A percentile compares a stretch with the other conserved stretches of the same genome.
These are phyloP conservation scores for Phyllopteryx taeniolatus DNA, from an alignment of 2,113 vertebrate genomes.

Conservation along the genomic window DNA sequence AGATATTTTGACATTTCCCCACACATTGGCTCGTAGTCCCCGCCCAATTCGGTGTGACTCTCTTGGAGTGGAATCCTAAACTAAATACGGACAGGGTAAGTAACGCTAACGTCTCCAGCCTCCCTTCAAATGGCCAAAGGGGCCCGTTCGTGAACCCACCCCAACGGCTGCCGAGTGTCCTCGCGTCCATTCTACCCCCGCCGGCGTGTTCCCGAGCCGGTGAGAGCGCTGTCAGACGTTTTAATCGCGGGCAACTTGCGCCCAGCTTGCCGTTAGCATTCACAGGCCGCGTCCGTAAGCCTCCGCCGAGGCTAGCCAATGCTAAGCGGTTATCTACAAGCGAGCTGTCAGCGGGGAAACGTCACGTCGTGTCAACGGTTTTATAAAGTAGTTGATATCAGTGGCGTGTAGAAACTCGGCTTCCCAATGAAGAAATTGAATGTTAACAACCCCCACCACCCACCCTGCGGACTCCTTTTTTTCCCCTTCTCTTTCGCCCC, in stretches of 20 bases:
- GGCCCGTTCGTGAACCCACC: slow-evolving; percentile 14
- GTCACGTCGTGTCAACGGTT: slow-evolving; percentile 15
- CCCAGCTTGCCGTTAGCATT: slow-evolving; percentile 48
- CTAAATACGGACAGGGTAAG: slow-evolving; percentile 77
- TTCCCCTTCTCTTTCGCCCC: neutral
- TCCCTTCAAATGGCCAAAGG: slow-evolving; percentile 31
- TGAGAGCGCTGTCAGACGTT: slow-evolving; percentile 33
- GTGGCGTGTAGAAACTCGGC: neutral
- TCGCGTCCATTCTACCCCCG: neutral
- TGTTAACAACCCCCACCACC: neutral
- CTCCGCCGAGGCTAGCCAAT: slow-evolving; percentile 26
- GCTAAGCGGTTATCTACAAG: slow-evolving; percentile 34
- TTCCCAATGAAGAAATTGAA: neutral
- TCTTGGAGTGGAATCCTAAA: slow-evolving; percentile 75
- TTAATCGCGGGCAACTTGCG: slow-evolving; percentile 33
- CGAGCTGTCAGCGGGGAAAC: slow-evolving; percentile 55
- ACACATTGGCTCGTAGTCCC: slow-evolving; percentile 66
- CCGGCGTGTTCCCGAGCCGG: neutral
- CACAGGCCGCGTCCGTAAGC: slow-evolving; percentile 53
- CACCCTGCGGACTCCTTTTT: neutral
- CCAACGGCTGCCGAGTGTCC: slow-evolving; percentile 1
- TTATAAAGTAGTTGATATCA: neutral
- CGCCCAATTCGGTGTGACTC: slow-evolving; percentile 75
- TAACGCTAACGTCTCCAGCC: slow-evolving; percentile 52
- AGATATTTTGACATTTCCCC: slow-evolving; percentile 62